Conservation (phyloP, 1,140 invertebrate species). For the Rhyzopertha dominica region DNA sequence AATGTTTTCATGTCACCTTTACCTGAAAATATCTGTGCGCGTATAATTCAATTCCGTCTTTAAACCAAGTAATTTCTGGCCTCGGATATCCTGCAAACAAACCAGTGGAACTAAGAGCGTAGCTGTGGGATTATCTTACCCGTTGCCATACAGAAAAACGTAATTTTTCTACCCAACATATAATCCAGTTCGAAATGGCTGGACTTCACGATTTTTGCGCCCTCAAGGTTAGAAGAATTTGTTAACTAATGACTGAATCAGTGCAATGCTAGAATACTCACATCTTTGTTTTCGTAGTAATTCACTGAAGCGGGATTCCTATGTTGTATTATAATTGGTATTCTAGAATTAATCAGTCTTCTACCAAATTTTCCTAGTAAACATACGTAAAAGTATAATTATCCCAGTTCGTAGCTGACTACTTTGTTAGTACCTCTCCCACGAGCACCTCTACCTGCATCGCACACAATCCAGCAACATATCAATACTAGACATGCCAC, state of each 20-base stretch:
- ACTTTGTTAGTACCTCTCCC: too few relatives aligned
- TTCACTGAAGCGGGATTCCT: slow-evolving; percentile 58
- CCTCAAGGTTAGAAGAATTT: slow-evolving; percentile 51
- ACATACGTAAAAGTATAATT: slow-evolving; percentile 2
- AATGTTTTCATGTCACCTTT: slow-evolving; percentile 36
- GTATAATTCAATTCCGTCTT: slow-evolving; percentile 85
- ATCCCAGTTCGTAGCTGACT: too few relatives aligned
- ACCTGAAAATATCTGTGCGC: slow-evolving; percentile 84
- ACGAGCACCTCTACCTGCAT: too few relatives aligned
- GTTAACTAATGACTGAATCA: background rate
- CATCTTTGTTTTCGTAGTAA: slow-evolving; percentile 71
- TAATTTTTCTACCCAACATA: slow-evolving; percentile 86
- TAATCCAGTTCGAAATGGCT: slow-evolving; percentile 93
- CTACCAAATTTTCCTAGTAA: slow-evolving; percentile 21
- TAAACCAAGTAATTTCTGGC: slow-evolving; percentile 88
- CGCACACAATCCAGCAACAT: too few relatives aligned
- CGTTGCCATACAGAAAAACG: slow-evolving; percentile 82
- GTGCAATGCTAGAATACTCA: slow-evolving; percentile 46
- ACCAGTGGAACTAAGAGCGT: background rate
- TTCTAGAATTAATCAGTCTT: slow-evolving; percentile 49
- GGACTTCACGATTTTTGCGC: slow-evolving; percentile 80
- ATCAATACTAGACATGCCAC: too few relatives aligned
- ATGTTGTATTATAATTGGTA: slow-evolving; percentile 60
- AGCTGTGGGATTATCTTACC: slow-evolving; percentile 46
- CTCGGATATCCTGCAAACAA: slow-evolving; percentile 56